Evolutionary conservation across 2,888 invertebrate genomes (phyloP).

Genomic region (Tolmerus cingulatus): DNA sequence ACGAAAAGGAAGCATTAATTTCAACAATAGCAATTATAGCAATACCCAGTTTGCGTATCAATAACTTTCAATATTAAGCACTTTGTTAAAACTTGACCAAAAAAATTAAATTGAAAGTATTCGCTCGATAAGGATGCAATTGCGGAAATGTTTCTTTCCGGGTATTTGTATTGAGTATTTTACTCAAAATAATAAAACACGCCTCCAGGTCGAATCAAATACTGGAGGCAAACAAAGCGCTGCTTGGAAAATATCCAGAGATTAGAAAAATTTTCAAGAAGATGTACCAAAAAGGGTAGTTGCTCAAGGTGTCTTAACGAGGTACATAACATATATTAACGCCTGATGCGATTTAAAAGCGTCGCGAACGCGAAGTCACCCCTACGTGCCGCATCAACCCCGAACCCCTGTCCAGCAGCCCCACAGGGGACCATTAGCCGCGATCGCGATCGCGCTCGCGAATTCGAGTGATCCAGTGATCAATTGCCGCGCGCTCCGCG

Average conservation of each 20-base stretch:
- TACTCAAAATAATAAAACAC: background rate
- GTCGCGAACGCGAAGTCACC: background rate
- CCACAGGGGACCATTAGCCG: background rate
- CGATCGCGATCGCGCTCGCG: background rate
- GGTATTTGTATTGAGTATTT: background rate
- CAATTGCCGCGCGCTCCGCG: background rate
- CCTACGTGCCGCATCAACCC: background rate
- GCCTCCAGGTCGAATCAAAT: background rate
- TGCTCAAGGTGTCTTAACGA: background rate
- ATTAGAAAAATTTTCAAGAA: background rate
- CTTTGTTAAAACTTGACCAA: too few relatives aligned
- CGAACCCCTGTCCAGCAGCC: background rate
- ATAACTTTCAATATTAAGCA: too few relatives aligned
- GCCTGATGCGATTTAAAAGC: background rate
- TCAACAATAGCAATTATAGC: too few relatives aligned
- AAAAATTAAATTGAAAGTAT: background rate
- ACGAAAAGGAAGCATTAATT: too few relatives aligned
- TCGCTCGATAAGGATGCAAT: background rate
- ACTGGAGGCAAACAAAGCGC: background rate
- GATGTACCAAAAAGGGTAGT: background rate
- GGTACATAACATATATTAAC: too few relatives aligned
- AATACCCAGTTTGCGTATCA: too few relatives aligned
- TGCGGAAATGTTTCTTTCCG: too few relatives aligned
- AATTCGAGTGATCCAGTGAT: background rate
- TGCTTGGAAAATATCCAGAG: background rate